A percentile compares a stretch with the other conserved stretches of the same genome.
phyloP scores from a whole-genome alignment of 1,140 invertebrate species.

The Semibalanus balanoides region DNA sequence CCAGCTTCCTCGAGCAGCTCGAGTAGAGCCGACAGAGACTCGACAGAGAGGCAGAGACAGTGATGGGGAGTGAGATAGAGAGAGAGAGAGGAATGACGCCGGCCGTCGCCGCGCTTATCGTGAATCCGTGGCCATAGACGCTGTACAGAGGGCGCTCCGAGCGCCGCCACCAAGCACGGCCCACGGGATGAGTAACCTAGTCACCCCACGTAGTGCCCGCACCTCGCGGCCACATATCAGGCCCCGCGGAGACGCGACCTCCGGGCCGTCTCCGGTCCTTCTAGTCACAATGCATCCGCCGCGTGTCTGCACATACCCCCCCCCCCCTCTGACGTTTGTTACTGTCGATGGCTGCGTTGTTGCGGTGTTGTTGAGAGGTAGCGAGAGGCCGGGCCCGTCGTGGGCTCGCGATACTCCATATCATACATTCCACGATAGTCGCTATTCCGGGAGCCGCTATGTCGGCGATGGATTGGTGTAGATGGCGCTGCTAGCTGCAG shows the following conservation, averaged over 20 bases:
- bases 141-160: background rate
- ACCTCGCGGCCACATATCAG: background rate
- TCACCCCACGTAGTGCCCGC: background rate
- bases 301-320: no score
- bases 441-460: background rate
- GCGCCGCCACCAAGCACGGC: background rate
- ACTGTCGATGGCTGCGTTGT: background rate
- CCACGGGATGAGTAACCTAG: background rate
- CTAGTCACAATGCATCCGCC: background rate
- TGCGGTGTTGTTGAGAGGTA: background rate
- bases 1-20: constrained; percentile 96
- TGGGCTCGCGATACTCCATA: background rate
- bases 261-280: background rate
- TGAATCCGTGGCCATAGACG: background rate
- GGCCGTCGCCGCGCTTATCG: no score
- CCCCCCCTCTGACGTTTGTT: background rate
- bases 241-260: no score
- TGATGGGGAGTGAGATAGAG: no score
- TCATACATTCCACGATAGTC: background rate
- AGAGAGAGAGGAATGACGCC: no score
- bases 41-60: no score
- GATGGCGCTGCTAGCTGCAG: no score
- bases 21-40: constrained; percentile 47
- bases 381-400: no score
- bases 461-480: no score